phyloP scores from a whole-genome alignment of 2,797 vertebrate genomes.

The Melanogrammus aeglefinus region DNA sequence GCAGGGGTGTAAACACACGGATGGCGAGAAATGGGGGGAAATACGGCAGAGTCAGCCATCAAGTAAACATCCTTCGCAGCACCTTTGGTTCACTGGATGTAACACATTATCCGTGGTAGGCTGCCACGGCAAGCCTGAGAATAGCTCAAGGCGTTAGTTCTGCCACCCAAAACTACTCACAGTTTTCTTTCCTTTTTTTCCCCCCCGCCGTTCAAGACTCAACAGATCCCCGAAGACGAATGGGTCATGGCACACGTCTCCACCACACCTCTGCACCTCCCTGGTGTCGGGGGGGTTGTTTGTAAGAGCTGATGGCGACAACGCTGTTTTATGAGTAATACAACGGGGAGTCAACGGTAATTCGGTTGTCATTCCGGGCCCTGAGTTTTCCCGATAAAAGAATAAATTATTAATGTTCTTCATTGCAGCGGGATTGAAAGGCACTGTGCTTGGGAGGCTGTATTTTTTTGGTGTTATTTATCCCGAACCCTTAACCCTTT shows the following conservation, averaged over 20 bases:
- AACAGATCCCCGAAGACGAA: too few species aligned
- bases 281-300: neutral
- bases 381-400: neutral
- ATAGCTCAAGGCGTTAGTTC: constrained; percentile 3
- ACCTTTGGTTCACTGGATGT: constrained; percentile 7
- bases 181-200: neutral
- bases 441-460: neutral
- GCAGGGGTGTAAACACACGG: neutral
- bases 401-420: neutral
- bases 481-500: neutral
- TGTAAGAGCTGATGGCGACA: neutral
- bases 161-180: neutral
- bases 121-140: constrained; percentile 7
- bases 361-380: neutral
- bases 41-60: constrained; percentile 6
- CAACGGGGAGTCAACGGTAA: neutral
- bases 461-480: neutral
- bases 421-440: neutral
- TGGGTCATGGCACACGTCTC: neutral
- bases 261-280: neutral
- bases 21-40: neutral
- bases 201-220: too few species aligned
- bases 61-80: constrained; percentile 16
- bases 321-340: neutral
- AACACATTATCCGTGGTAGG: constrained; percentile 14